These are phyloP conservation scores for Bos javanicus DNA, from an alignment of 2,113 vertebrate species.

Conservation along the genomic window DNA sequence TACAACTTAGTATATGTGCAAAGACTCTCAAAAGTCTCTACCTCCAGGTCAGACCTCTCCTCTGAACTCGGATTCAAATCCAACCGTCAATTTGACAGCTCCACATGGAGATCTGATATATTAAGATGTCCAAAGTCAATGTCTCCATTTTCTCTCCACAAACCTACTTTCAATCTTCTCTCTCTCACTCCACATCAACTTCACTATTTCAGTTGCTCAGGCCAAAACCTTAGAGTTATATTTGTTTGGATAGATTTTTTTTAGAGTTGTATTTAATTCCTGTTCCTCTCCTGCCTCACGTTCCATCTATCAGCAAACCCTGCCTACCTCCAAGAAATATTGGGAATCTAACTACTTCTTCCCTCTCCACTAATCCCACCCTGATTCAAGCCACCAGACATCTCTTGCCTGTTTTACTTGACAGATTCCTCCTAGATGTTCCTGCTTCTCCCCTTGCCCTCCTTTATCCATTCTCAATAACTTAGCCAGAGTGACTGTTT, in stretches of 20 bases:
- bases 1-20: background rate
- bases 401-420: background rate
- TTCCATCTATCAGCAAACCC: background rate
- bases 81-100: background rate
- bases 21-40: background rate
- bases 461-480: background rate
- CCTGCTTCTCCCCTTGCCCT: background rate
- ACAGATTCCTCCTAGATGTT: background rate
- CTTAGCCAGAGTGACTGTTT: background rate
- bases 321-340: background rate
- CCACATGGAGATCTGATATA: background rate
- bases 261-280: background rate
- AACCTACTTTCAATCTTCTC: background rate
- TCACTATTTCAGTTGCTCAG: background rate
- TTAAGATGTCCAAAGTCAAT: background rate
- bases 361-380: background rate
- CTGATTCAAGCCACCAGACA: background rate
- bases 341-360: background rate
- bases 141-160: background rate
- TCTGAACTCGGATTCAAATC: background rate
- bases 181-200: background rate
- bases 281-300: background rate
- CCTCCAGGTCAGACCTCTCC: background rate
- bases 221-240: background rate
- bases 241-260: background rate